These are phyloP conservation scores for Pseudachorutes palmiensis DNA, from an alignment of 1,140 invertebrate genomes.

Conservation along the genomic window DNA sequence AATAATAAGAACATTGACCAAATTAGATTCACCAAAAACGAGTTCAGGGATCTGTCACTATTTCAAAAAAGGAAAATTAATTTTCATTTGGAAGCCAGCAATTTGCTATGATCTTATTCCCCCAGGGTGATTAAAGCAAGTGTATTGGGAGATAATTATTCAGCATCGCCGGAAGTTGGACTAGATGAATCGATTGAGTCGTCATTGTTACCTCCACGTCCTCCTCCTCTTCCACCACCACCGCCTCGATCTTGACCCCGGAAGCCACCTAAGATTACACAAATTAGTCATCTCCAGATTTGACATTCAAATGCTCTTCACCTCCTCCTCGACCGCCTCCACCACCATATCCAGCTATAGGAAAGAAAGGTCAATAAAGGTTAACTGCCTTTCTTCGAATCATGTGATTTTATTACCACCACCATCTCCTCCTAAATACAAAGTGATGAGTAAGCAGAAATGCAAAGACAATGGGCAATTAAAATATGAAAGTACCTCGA, in stretches of 20 bases:
- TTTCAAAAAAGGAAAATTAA: not conserved
- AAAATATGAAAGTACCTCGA: not conserved
- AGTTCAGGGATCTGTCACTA: not conserved
- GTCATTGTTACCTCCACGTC: not conserved
- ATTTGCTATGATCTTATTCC: not conserved
- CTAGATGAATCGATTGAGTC: not conserved
- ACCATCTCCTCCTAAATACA: no score
- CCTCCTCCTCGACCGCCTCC: no score
- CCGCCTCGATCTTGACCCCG: not conserved
- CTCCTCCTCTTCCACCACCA: not conserved
- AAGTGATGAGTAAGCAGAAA: no score
- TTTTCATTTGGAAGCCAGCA: not conserved
- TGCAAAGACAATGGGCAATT: not conserved
- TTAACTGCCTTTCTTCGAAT: no score
- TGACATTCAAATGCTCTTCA: no score
- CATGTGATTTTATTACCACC: no score
- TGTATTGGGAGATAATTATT: not conserved
- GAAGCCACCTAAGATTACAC: not conserved
- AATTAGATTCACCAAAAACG: not conserved
- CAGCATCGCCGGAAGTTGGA: not conserved
- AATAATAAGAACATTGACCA: not conserved
- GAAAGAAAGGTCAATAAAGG: no score
- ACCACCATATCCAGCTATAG: no score
- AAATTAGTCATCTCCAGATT: not conserved
- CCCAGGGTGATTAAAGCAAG: not conserved